Base-by-base conservation (phyloP, 2,797 vertebrate species). In the Saxicola maurus region DNA sequence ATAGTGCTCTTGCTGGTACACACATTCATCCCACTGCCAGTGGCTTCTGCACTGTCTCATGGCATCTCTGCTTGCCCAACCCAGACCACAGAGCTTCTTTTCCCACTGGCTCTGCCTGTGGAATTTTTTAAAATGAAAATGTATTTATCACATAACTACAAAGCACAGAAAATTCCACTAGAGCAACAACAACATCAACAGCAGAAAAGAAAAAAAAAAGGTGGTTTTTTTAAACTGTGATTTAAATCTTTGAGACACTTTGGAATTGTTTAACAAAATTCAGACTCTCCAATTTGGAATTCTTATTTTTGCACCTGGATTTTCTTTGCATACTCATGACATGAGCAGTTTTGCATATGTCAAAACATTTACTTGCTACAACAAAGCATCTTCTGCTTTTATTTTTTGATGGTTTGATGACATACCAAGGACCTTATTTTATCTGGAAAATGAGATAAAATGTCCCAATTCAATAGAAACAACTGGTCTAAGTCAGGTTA, bases 381-480 rank as follows among this genome's bases (percentile, higher is more conserved):
- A 87, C 62, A 87, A 87, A 86, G 52, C 0, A 0, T 82, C 62
- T 87, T n/a, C 80, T 89, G 61, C 67, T 89, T 87, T 80, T 74
- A 52, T 72, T 89, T 52, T 87, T 62, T 83, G 77, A 62, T 89
- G 37, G 19, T 84, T 86, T 86, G 80, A 76, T 87, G 67, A 40
- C 62, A 90, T 80, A 79, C 17, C 45, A 60, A 72, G 73, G 66
- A 73, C 65, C 17, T 2, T 4, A 56, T 73, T 86, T 84, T 69
- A 87, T 69, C 42, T 69, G 49, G 77, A 76, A 91, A 94, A 86
- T 2, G 11, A 86, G 86, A 84, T 40, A 61, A 69, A 89, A 89
- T 59, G 48, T 73, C 82, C 87, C 3, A 5, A 13, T 73, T 84
- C 82, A 85, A 46, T 51, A 85, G 23, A n/a, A 85, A 52, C 30